Percentiles rank a stretch among this genome's conserved stretches.
phyloP scores from a whole-genome alignment of 37 sponge, comb jelly and placozoan species.

The Cladorhizidae sp. region DNA sequence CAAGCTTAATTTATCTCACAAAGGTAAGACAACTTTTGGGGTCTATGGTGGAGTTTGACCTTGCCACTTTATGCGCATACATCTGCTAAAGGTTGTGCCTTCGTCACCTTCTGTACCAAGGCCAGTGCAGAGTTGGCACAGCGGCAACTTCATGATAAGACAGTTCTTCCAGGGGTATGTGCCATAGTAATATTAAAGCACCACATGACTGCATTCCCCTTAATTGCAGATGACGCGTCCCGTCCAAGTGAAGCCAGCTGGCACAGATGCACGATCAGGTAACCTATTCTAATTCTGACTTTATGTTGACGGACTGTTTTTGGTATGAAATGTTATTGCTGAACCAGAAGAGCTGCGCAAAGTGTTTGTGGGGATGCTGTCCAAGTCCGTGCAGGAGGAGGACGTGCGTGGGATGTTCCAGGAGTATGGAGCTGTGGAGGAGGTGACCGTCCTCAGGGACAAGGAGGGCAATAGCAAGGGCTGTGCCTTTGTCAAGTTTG shows the following conservation, averaged over 20 bases:
- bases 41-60: background rate
- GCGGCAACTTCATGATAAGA: conserved; percentile 86
- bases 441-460: conserved; percentile 86
- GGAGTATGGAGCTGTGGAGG: conserved; percentile 89
- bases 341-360: conserved; percentile 89
- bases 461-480: conserved; percentile 87
- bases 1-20: conserved; percentile 65
- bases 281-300: background rate
- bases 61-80: background rate
- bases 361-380: conserved; percentile 98
- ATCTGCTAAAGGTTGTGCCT: conserved; percentile 91
- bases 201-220: background rate
- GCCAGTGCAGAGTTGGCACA: conserved; percentile 83
- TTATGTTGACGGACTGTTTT: background rate
- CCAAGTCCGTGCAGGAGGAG: conserved; percentile 81
- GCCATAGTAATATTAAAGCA: background rate
- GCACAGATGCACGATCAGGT: conserved; percentile 85
- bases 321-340: background rate
- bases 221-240: conserved; percentile 88
- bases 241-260: conserved; percentile 94
- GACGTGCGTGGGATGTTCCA: conserved; percentile 85
- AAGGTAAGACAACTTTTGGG: conserved; percentile 47
- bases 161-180: conserved; percentile 81
- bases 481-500: conserved; percentile 94
- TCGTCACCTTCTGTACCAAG: conserved; percentile 88